These are phyloP conservation scores for Caenorhabditis inopinata DNA, from an alignment of 1,140 invertebrate genomes.

Conservation along the genomic window DNA sequence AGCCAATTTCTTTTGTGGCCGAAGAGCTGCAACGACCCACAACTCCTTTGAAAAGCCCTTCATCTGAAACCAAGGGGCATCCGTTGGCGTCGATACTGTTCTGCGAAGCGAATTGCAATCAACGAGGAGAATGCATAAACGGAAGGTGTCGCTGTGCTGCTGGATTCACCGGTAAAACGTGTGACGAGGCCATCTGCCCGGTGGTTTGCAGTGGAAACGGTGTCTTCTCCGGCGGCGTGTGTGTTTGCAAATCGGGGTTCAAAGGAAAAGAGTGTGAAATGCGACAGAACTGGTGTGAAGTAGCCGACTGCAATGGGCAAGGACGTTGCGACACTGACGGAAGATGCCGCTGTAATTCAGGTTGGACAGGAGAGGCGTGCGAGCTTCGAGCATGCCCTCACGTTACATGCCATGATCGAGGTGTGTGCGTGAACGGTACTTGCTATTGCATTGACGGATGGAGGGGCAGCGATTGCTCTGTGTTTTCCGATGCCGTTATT, in stretches of 20 bases:
- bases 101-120: slow-evolving; percentile 79
- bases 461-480: slow-evolving; percentile 84
- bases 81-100: neutral
- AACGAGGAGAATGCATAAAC: slow-evolving; percentile 89
- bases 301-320: slow-evolving; percentile 86
- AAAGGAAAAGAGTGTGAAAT: slow-evolving; percentile 86
- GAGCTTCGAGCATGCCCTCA: slow-evolving; percentile 48
- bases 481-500: slow-evolving; percentile 61
- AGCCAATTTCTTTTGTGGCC: slow-evolving; percentile 1
- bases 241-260: slow-evolving; percentile 95
- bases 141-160: slow-evolving; percentile 93
- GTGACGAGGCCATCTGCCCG: slow-evolving; percentile 91
- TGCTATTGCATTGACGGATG: slow-evolving; percentile 72
- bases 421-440: slow-evolving; percentile 46
- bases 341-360: slow-evolving; percentile 89
- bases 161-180: slow-evolving; percentile 94
- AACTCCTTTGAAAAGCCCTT: neutral
- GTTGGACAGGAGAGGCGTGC: slow-evolving; percentile 66
- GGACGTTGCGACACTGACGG: slow-evolving; percentile 90
- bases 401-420: slow-evolving; percentile 52
- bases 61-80: slow-evolving; percentile 21
- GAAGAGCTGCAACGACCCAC: neutral
- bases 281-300: slow-evolving; percentile 77
- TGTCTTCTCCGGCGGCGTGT: slow-evolving; percentile 89
- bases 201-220: slow-evolving; percentile 93